These are phyloP conservation scores for Euphonia xanthogaster DNA, from an alignment of 2,797 vertebrate species.

Conservation along the genomic window DNA sequence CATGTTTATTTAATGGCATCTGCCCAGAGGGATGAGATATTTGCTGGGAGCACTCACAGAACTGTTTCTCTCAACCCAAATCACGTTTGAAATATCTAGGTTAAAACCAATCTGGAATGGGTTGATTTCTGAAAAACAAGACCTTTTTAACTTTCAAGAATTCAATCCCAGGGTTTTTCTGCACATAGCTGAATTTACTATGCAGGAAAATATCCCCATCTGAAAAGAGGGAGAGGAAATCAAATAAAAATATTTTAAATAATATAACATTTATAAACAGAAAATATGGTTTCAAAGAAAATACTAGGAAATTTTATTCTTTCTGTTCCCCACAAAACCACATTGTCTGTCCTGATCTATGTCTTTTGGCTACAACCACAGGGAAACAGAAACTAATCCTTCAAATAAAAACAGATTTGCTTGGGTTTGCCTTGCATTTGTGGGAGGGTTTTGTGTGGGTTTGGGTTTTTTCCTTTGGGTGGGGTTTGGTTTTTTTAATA, in stretches of 20 bases:
- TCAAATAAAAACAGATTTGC: not conserved
- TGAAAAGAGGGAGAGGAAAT: not conserved
- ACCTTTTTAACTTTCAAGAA: not conserved
- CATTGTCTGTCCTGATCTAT: not conserved
- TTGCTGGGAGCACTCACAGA: conserved; percentile 72
- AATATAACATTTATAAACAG: not conserved
- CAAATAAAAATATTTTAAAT: not conserved
- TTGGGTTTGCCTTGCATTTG: not conserved
- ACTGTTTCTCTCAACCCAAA: conserved; percentile 76
- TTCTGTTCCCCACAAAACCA: not conserved
- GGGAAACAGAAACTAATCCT: not conserved
- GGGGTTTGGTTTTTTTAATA: not conserved
- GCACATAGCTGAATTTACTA: not conserved
- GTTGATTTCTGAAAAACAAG: conserved; percentile 31
- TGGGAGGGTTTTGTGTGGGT: not conserved
- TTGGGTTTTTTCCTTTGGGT: not conserved
- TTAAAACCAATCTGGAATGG: conserved; percentile 53
- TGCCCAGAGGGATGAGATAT: conserved; percentile 69
- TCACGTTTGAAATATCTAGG: conserved; percentile 85
- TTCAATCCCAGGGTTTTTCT: not conserved
- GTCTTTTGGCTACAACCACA: not conserved
- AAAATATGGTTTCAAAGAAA: not conserved
- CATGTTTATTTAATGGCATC: conserved; percentile 70
- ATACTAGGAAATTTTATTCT: not conserved
- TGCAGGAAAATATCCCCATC: not conserved